Evolutionary conservation across 2,113 vertebrate species (phyloP).

Genomic region (Sceloporus tristichus): DNA sequence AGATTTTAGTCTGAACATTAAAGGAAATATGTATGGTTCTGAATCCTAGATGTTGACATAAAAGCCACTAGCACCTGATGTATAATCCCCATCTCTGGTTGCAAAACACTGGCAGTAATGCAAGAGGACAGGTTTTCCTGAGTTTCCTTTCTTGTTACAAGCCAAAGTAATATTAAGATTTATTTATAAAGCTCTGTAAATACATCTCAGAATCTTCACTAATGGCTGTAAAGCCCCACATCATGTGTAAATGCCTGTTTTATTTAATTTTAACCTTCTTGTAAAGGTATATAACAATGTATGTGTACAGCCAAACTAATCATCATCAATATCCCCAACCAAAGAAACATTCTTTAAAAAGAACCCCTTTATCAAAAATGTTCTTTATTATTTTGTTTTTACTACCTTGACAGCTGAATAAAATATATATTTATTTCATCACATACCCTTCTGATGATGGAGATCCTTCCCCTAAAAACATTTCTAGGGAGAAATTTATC

Average conservation of each 20-base stretch:
- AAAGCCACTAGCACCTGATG: too few species aligned
- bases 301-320: background rate
- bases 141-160: background rate
- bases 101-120: background rate
- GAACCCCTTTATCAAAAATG: background rate
- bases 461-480: background rate
- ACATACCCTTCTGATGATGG: background rate
- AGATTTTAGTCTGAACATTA: too few species aligned
- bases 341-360: too few species aligned
- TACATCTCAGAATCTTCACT: background rate
- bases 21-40: too few species aligned
- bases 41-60: too few species aligned
- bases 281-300: background rate
- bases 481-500: background rate
- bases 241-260: background rate
- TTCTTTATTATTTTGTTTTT: background rate
- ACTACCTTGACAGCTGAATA: background rate
- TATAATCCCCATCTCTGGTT: background rate
- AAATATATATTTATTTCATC: background rate
- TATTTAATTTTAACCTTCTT: background rate
- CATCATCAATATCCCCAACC: background rate
- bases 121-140: background rate
- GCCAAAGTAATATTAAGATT: background rate
- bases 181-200: too few species aligned
- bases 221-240: too few species aligned